Percentiles rank a stretch among this genome's conserved stretches.
phyloP scores from a whole-genome alignment of 2,113 vertebrate genomes.

The Accipiter cooperii region DNA sequence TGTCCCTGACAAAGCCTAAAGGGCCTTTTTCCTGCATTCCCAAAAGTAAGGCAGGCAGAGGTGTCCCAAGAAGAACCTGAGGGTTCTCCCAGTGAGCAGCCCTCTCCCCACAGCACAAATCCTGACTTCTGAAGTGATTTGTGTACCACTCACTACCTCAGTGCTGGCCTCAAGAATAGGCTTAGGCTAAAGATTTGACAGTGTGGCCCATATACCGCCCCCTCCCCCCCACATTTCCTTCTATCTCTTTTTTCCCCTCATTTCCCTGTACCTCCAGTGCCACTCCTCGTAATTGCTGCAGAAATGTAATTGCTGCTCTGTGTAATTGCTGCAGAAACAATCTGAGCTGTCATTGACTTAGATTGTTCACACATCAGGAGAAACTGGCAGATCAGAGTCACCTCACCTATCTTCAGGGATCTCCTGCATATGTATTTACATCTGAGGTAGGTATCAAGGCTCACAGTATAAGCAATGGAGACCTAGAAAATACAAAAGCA shows the following conservation, averaged over 20 bases:
- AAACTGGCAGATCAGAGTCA: slow-evolving; percentile 53
- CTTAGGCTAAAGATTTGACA: not conserved
- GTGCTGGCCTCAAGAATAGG: not conserved
- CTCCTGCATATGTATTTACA: slow-evolving; percentile 18
- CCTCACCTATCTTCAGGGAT: slow-evolving; percentile 1
- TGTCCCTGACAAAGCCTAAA: not conserved
- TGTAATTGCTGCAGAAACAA: slow-evolving; percentile 53
- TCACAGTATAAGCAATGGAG: not conserved
- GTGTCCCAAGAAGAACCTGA: not conserved
- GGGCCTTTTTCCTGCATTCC: not conserved
- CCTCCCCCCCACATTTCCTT: not conserved
- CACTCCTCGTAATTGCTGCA: slow-evolving; percentile 47
- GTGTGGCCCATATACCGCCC: not conserved
- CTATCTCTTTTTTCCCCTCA: not conserved
- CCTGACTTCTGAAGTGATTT: not conserved
- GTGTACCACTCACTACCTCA: not conserved
- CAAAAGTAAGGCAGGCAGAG: not conserved
- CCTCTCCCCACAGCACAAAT: not conserved
- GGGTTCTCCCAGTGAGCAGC: not conserved
- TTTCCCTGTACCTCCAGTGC: slow-evolving; percentile 21
- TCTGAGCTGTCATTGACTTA: slow-evolving; percentile 46
- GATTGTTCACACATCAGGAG: slow-evolving; percentile 47
- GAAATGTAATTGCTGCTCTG: slow-evolving; percentile 52
- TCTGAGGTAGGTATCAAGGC: not conserved
- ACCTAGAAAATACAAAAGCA: not conserved